Evolutionary conservation across 2,888 invertebrate species (phyloP), one percentile per base, ranked within the genome.

Genomic region (Timandra comae): DNA sequence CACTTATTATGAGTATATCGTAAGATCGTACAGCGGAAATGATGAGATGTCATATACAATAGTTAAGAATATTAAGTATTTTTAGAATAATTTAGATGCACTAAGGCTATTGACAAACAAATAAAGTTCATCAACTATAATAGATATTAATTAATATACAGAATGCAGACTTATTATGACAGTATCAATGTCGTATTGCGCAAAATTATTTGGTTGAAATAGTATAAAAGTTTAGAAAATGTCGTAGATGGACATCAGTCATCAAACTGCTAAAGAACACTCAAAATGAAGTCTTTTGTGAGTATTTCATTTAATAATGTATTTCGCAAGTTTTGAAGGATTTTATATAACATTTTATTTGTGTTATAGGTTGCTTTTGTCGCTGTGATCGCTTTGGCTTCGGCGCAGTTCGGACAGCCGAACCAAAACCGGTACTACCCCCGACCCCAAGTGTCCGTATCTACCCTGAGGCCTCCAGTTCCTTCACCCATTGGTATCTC

Each of bases 281-380:
- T 43, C 39, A 70, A 57, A 58, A 76, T 77, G 75, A 75, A 75
- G 60, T 69, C 57, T 21, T 29, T 52, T 54, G 77, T 75, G 46
- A 73, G 76, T 66, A 9, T 25, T 34, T 2, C 12, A 11, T 26
- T 19, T 26, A 27, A 13, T 29, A 6, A 26, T 27, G 29, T 21
- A 10, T 7, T 33, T 9, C 6, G 16, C 1, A 16, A 16, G 4
- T 16, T 16, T 6, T n/a, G 19, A 6, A 30, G 21, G 33, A 34
- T 3, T 21, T 5, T n/a, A 20, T 27, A 8, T 20, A 9, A 27
- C 7, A 13, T 27, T 22, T 13, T 27, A 7, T 27, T 12, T 7
- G 9, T 41, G n/a, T 3, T 28, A 23, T 31, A 70, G 69, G 34
- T 69, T 34, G 56, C 46, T 1, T 56, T 81, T 11, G 70, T 63